These are phyloP conservation scores for Hippocampus barbouri DNA, from an alignment of 2,113 vertebrate genomes.

Conservation along the genomic window DNA sequence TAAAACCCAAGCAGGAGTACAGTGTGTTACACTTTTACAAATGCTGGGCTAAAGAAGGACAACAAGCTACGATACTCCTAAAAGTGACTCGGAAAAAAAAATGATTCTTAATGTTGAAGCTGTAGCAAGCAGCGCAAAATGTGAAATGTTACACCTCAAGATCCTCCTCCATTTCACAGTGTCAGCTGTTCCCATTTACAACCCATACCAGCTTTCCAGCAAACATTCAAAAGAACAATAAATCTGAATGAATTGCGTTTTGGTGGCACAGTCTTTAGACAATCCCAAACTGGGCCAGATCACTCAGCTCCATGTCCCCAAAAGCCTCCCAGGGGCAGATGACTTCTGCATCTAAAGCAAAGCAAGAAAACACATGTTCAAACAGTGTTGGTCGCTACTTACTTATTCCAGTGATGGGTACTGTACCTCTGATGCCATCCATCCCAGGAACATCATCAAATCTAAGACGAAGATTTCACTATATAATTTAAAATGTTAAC, in stretches of 20 bases:
- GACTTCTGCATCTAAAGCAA: conserved; percentile 43
- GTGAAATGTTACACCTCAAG: too few species aligned
- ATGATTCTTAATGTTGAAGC: too few species aligned
- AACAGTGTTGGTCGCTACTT: background rate
- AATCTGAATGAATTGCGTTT: background rate
- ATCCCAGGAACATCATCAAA: conserved; percentile 21
- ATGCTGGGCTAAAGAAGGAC: too few species aligned
- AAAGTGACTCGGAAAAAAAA: too few species aligned
- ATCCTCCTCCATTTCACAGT: too few species aligned
- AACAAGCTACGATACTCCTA: too few species aligned
- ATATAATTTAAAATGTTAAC: background rate
- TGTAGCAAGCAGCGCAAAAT: too few species aligned
- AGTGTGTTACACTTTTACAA: too few species aligned
- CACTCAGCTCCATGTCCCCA: conserved; percentile 83
- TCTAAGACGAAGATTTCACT: background rate
- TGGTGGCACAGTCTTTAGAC: conserved; percentile 60
- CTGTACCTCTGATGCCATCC: conserved; percentile 13
- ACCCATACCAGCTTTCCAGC: too few species aligned
- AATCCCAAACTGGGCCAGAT: conserved; percentile 83
- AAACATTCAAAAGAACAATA: background rate
- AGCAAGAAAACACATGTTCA: background rate
- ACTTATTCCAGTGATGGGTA: background rate
- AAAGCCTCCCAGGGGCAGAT: conserved; percentile 88
- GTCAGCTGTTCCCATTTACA: too few species aligned
- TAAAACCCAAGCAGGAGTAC: too few species aligned